These are phyloP conservation scores for Chloroclysta siterata DNA, from an alignment of 2,888 invertebrate genomes.

Conservation along the genomic window DNA sequence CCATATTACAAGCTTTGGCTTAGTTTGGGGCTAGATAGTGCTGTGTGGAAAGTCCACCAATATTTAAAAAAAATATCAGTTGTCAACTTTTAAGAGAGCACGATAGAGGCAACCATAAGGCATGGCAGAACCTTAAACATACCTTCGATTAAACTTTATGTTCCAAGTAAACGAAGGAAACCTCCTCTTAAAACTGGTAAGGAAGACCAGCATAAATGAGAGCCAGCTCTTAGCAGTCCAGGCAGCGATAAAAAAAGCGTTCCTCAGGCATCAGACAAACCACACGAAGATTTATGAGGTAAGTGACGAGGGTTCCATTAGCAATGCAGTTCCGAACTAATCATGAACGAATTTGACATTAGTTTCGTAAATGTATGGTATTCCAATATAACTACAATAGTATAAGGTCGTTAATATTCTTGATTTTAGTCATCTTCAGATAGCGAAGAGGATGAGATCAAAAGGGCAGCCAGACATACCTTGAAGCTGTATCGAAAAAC, in stretches of 20 bases:
- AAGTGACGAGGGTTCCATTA: background rate
- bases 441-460: slow-evolving; percentile 13
- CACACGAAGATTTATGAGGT: slow-evolving; percentile 49
- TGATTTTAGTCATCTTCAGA: slow-evolving; percentile 41
- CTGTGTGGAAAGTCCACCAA: no score
- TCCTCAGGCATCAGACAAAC: slow-evolving; percentile 47
- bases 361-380: no score
- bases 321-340: no score
- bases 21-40: no score
- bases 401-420: background rate
- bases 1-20: no score
- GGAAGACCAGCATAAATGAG: slow-evolving; percentile 47
- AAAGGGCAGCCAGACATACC: slow-evolving; percentile 9
- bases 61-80: no score
- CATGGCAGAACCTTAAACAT: no score
- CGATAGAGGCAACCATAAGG: no score
- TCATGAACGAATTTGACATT: no score
- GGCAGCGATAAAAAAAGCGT: slow-evolving; percentile 54
- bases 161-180: slow-evolving; percentile 57
- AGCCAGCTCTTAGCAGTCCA: slow-evolving; percentile 49
- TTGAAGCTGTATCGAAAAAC: slow-evolving; percentile 14
- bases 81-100: no score
- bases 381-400: no score
- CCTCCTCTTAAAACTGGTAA: slow-evolving; percentile 54
- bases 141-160: background rate